Evolutionary conservation across 1,140 invertebrate genomes (phyloP).

Genomic region (Chrysomallon squamiferum): DNA sequence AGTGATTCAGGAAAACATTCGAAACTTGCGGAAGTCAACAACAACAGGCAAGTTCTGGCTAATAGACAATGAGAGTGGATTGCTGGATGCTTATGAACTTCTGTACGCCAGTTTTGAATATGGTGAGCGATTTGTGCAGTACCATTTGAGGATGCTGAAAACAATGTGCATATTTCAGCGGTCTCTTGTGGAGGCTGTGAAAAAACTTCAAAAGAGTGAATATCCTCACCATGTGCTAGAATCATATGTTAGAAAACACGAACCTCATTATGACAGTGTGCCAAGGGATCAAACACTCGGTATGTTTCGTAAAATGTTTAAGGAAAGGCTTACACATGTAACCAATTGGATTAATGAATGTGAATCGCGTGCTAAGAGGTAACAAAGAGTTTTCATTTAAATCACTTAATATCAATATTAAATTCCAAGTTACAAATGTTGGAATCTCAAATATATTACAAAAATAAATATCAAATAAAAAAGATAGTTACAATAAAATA

Average conservation of each 20-base stretch:
- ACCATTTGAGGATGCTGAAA: slow-evolving; percentile 58
- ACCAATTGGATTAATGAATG: slow-evolving; percentile 42
- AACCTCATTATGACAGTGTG: slow-evolving; percentile 35
- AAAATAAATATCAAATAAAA: too few relatives aligned
- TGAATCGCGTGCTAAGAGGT: slow-evolving; percentile 9
- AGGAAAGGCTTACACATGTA: slow-evolving; percentile 37
- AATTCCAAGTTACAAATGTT: too few relatives aligned
- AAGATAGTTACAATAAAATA: too few relatives aligned
- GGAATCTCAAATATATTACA: too few relatives aligned
- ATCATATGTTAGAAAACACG: slow-evolving; percentile 33
- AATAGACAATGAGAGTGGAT: slow-evolving; percentile 65
- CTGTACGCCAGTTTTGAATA: slow-evolving; percentile 42
- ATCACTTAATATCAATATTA: too few relatives aligned
- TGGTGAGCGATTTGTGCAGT: slow-evolving; percentile 47
- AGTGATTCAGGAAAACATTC: slow-evolving; percentile 59
- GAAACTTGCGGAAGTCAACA: slow-evolving; percentile 59
- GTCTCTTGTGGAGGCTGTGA: slow-evolving; percentile 49
- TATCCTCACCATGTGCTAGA: slow-evolving; percentile 32
- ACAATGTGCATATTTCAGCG: slow-evolving; percentile 62
- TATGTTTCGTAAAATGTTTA: slow-evolving; percentile 37
- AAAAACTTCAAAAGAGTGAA: slow-evolving; percentile 14
- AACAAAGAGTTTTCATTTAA: too few relatives aligned
- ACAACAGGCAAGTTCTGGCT: slow-evolving; percentile 59
- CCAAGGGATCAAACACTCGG: slow-evolving; percentile 29
- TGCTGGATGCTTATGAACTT: slow-evolving; percentile 62